Evolutionary conservation across 2,888 invertebrate species (phyloP).

Genomic region (Subacronicta megacephala): DNA sequence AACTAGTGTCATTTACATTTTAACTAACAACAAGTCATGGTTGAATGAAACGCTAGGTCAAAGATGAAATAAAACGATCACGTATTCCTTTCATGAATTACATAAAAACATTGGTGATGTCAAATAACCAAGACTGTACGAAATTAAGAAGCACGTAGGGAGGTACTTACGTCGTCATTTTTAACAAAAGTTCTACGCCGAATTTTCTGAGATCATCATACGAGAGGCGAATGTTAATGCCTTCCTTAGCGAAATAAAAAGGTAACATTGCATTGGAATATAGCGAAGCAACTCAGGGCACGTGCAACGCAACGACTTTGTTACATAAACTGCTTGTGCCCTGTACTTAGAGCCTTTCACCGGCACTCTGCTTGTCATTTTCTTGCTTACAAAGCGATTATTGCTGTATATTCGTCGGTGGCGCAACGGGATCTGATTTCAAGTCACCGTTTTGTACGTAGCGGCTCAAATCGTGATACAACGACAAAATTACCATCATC

Average conservation of each 20-base stretch:
- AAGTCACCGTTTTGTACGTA: slow-evolving; percentile 54
- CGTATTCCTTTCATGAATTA: slow-evolving; percentile 24
- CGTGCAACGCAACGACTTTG: slow-evolving; percentile 65
- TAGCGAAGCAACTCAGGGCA: slow-evolving; percentile 61
- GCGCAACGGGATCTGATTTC: slow-evolving; percentile 66
- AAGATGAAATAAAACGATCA: slow-evolving; percentile 27
- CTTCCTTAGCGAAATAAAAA: slow-evolving; percentile 55
- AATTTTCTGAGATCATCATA: slow-evolving; percentile 62
- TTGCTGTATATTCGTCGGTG: slow-evolving; percentile 68
- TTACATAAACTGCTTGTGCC: slow-evolving; percentile 75
- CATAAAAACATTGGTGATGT: slow-evolving; percentile 23
- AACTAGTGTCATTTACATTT: slow-evolving; percentile 22
- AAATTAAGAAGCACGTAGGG: slow-evolving; percentile 20
- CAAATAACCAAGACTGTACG: slow-evolving; percentile 20
- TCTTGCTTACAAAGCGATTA: slow-evolving; percentile 71
- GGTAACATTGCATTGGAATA: slow-evolving; percentile 53
- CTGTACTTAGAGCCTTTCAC: slow-evolving; percentile 75
- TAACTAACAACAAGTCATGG: slow-evolving; percentile 8
- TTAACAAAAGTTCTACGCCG: slow-evolving; percentile 46
- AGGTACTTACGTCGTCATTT: slow-evolving; percentile 40
- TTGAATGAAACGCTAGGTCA: slow-evolving; percentile 39
- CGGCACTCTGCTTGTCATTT: slow-evolving; percentile 74
- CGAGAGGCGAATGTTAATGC: slow-evolving; percentile 60
- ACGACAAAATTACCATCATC: slow-evolving; percentile 39
- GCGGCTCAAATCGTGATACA: slow-evolving; percentile 47